Evolutionary conservation across 2,797 vertebrate species (phyloP), one percentile per base, ranked within the genome.

Genomic region (Alectoris magna): DNA sequence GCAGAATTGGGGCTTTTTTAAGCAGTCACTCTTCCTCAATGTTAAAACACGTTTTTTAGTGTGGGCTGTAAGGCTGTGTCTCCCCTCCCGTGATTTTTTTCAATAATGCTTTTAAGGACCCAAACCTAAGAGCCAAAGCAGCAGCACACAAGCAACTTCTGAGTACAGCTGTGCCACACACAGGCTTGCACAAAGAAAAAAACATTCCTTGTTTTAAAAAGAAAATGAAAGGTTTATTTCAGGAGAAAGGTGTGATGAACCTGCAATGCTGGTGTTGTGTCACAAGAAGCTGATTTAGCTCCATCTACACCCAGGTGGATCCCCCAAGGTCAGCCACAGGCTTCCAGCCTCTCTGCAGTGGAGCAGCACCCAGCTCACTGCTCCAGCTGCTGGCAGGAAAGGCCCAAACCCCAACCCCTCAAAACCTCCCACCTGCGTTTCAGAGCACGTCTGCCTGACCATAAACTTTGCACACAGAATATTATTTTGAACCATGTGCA

Each of bases 1-100:
- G 92, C 84, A 86, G 82, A 81, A 68, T 90, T 53, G 34, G 60
- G 53, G 60, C 36, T 86, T 88, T 89, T 66, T 46, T 1, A 92
- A 91, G 80, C 15, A 87, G 58, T 77, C 73, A 76, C 55, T n/a
- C 26, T 87, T 95, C 93, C 92, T 90, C 38, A 58, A 36, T 68
- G 15, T 56, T 80, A 62, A 53, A 63, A 49, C 31, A 49, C 34
- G 49, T 73, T 24, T 71, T 64, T 58, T 53, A 34, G 85, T 77
- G 77, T 77, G 9, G 1, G 0, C 60, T 70, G 62, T 41, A 51
- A 62, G 93, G 69, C 87, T 34, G 39, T 43, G 18, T 68, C 70
- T 71, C 34, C 34, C 80, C 87, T 95, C 64, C 85, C 74, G 71
- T 62, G 43, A 49, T 58, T 72, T 83, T 83, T 75, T 73, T 55